These are phyloP conservation scores for Yasuhikotakia modesta DNA, from an alignment of 2,797 vertebrate genomes.

Conservation along the genomic window DNA sequence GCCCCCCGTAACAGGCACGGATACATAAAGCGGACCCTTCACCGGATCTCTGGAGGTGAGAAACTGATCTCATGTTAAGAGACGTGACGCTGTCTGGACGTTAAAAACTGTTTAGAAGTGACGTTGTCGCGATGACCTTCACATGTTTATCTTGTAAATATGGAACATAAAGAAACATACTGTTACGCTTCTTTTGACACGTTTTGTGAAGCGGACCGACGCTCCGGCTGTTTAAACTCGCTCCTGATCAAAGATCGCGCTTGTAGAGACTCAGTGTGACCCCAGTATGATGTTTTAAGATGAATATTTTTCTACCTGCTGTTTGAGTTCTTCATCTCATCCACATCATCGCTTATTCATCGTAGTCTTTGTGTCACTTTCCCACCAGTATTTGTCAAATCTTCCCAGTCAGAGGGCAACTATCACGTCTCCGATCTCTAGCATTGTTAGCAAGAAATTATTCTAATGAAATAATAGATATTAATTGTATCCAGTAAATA, in stretches of 20 bases:
- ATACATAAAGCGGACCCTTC: background rate
- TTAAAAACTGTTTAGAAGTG: slow-evolving; percentile 2
- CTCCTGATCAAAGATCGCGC: slow-evolving; percentile 48
- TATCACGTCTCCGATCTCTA: slow-evolving; percentile 5
- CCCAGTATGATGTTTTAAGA: slow-evolving; percentile 71
- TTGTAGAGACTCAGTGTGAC: slow-evolving; percentile 63
- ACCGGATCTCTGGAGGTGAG: slow-evolving; percentile 19
- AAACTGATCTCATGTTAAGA: slow-evolving; percentile 31
- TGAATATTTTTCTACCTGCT: slow-evolving; percentile 83
- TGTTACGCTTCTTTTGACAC: slow-evolving; percentile 60
- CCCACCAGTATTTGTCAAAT: slow-evolving; percentile 21
- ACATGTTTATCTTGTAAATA: slow-evolving; percentile 84
- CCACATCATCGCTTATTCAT: slow-evolving; percentile 33
- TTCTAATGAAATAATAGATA: background rate
- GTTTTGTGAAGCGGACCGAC: slow-evolving; percentile 40
- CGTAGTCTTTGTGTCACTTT: slow-evolving; percentile 16
- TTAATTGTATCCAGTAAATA: background rate
- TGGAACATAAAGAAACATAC: slow-evolving; percentile 67
- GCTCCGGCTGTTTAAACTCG: slow-evolving; percentile 44
- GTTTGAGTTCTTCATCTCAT: slow-evolving; percentile 51
- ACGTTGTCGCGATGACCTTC: slow-evolving; percentile 56
- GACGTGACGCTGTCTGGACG: slow-evolving; percentile 12
- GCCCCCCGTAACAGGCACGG: background rate
- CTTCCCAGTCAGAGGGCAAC: slow-evolving; percentile 39
- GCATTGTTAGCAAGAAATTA: background rate